Evolutionary conservation across 1,140 invertebrate genomes (phyloP), one percentile per base, ranked within the genome.

Genomic region (Ganaspis sp.): DNA sequence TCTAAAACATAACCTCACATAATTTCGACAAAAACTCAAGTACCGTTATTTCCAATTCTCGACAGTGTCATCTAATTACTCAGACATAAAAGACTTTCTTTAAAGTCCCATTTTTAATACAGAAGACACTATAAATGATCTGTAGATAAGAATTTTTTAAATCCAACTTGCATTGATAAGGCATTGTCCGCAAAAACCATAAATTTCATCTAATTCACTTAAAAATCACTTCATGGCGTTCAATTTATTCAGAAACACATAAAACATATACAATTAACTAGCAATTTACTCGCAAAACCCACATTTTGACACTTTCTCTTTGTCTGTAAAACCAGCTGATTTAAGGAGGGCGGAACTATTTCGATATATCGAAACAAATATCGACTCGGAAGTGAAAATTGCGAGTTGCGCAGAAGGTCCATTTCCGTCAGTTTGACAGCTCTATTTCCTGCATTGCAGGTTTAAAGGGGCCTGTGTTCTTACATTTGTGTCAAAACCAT

Each of bases 391-490:
- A 49, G n/a, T 45, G 42, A 15, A 15, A n/a, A 3, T 34, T 45
- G 4, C 11, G 42, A 11, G 54, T 64, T 64, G 53, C 53, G 53
- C 53, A 23, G 58, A 29, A 26, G n/a, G 23, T 26, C 9, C 3
- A 21, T 15, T 26, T 23, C 21, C 15, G 11, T 29, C 58, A 29
- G 23, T 64, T 64, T 26, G 26, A 29, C 26, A 64, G 23, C 11
- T 29, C 4, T 58, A 23, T 58, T 64, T 74, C 69, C 80, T 81
- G 80, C 77, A 81, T 81, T 82, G 84, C 84, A 82, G 84, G 79
- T 82, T 74, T 72, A 37, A 74, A 81, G 74, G 73, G 71, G 71
- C 69, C 49, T 54, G 69, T 38, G n/a, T 64, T 64, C 3, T 64
- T 26, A n/a, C 23, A 15, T 15, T 64, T 15, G 40, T 81, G 69